Evolutionary conservation across 2,113 vertebrate species (phyloP).

Genomic region (Solea senegalensis): DNA sequence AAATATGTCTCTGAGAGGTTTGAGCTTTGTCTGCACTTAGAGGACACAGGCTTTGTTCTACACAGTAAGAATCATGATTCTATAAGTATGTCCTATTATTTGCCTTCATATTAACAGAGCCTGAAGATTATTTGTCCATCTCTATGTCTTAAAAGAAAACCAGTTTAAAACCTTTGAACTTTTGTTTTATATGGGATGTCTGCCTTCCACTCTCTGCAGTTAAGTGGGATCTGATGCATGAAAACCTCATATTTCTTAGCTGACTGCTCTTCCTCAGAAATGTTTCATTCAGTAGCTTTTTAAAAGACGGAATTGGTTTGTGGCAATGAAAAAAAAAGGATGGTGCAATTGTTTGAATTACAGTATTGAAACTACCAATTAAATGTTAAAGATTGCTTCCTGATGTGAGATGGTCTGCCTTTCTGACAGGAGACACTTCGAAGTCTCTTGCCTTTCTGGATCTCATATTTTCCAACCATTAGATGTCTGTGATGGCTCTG

Average conservation of each 20-base stretch:
- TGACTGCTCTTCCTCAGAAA: slow-evolving; percentile 39
- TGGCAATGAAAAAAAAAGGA: slow-evolving; percentile 40
- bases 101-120: neutral
- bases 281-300: slow-evolving; percentile 35
- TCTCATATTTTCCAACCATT: slow-evolving; percentile 59
- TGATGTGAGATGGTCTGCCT: slow-evolving; percentile 44
- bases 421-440: slow-evolving; percentile 33
- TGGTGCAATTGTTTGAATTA: slow-evolving; percentile 57
- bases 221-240: slow-evolving; percentile 13
- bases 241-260: slow-evolving; percentile 37
- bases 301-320: slow-evolving; percentile 55
- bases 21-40: neutral
- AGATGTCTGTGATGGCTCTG: slow-evolving; percentile 31
- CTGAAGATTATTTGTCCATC: neutral
- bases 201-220: slow-evolving; percentile 1
- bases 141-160: neutral
- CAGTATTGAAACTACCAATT: slow-evolving; percentile 57
- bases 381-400: slow-evolving; percentile 57
- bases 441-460: slow-evolving; percentile 30
- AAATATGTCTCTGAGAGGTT: slow-evolving; percentile 13
- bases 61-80: neutral
- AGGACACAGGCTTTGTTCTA: slow-evolving; percentile 17
- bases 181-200: slow-evolving; percentile 2
- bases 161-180: neutral
- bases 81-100: neutral